Base-by-base conservation (phyloP, 2,888 invertebrate species). In the Onchidella celtica region DNA sequence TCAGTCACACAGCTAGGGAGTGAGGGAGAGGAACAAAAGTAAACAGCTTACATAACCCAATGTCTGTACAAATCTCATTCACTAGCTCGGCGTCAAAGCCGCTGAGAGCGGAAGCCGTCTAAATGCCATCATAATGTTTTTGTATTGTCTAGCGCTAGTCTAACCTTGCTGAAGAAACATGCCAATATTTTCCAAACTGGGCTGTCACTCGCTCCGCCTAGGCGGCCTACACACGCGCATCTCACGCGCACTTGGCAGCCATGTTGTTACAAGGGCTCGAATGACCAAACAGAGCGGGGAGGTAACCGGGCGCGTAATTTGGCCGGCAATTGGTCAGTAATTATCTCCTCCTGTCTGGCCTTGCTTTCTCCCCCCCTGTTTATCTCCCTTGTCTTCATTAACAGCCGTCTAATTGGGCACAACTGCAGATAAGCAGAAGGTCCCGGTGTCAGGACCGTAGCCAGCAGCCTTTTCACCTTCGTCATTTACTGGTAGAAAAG, bases 181-280 rank as follows among this genome's bases (percentile, higher is more conserved):
- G 63, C 63, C 63, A 63, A 14, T 63, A 47, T 63, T 63, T 27
- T 27, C 21, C 63, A 63, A 63, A 6, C 63, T 24, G 27, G 14
- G 27, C 6, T 63, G 63, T 63, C 63, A 63, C 29, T 14, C 14
- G 27, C 14, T 29, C 27, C 3, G 27, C 27, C 2, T 27, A 29
- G 27, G 27, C 9, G 3, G 24, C 63, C 63, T 14, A 63, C 63
- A 63, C 63, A 63, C 63, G 63, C 63, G 63, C 63, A 24, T 63
- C 63, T 27, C 27, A 27, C 63, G 63, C 63, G 24, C 63, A 14
- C 63, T 63, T 63, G 63, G 63, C 63, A n/a, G 21, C 63, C 6
- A 63, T 63, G 63, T 63, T 63, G 29, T 63, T 63, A 9, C n/a
- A 63, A 27, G 2, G 63, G n/a, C 63, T 63, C 63, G 63, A 63